Evolutionary conservation across 2,113 vertebrate species (phyloP), one percentile per base, ranked within the genome.

Genomic region (Cyprinodon variegatus): DNA sequence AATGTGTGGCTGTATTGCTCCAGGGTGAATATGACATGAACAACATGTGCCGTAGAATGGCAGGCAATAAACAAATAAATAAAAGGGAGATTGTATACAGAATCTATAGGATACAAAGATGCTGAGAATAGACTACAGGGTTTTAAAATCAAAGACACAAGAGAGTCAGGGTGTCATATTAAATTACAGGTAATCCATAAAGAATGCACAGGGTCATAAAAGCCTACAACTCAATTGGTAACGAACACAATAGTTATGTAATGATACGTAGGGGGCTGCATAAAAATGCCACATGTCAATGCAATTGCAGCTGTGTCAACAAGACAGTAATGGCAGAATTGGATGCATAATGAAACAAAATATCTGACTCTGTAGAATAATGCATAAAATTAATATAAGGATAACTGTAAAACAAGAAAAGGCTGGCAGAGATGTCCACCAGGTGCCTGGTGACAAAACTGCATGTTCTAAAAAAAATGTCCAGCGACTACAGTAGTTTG

Each of bases 21-120:
- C 40, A 6, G 61, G 70, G 12, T 63, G 45, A 68, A 3, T 43
- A 45, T 68, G 46, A 63, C 68, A 71, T 20, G 29, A 38, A 68
- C 36, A 43, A 11, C 62, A 43, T 71, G 20, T 61, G 40, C 39
- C 41, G 53, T 8, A 61, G 38, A 60, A 45, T 41, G 63, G 75
- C 60, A 70, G 70, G 72, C 2, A 17, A 65, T 50, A 66, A 59
- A 48, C 71, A 57, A 59, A 57, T 57, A 38, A 73, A 76, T 15
- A 72, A 67, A 64, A 41, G 60, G 62, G 70, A 20, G 48, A 81
- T 76, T 59, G 46, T 29, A 37, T 40, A 61, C 11, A 8, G 43
- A 60, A 11, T 13, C 38, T 8, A 71, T 7, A 4, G 61, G 10
- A 70, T 74, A 72, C 57, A 69, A 38, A 74, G 11, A 10, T 59